These are phyloP conservation scores for Vombatus ursinus DNA, from an alignment of 2,113 vertebrate species.

Conservation along the genomic window DNA sequence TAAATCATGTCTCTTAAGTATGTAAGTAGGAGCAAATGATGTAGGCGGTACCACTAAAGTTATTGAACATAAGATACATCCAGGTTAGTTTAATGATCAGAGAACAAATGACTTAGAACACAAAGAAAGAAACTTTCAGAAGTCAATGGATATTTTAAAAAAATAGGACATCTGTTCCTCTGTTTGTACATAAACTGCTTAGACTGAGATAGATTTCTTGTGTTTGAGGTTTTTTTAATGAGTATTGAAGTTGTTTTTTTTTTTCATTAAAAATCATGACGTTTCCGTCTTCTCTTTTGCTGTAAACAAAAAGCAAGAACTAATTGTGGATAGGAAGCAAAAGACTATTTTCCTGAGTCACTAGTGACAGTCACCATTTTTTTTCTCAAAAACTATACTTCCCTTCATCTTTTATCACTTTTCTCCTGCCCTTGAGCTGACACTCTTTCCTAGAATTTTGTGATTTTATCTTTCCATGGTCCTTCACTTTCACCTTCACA, in stretches of 20 bases:
- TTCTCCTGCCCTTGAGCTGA: neutral
- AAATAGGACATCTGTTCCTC: neutral
- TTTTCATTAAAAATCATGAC: neutral
- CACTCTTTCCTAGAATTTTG: neutral
- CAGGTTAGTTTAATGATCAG: rapidly evolving
- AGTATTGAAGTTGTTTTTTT: neutral
- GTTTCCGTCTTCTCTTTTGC: neutral
- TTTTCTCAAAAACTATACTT: neutral
- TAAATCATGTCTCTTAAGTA: neutral
- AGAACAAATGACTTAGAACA: neutral
- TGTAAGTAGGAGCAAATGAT: rapidly evolving
- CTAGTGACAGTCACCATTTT: neutral
- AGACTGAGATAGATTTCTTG: neutral
- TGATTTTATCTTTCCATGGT: neutral
- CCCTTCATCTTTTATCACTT: too few species aligned
- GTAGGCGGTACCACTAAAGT: rapidly evolving
- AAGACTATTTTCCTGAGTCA: neutral
- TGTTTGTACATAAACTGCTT: neutral
- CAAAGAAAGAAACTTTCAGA: neutral
- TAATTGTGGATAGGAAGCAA: neutral
- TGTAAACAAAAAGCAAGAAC: neutral
- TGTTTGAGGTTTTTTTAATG: neutral
- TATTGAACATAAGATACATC: neutral
- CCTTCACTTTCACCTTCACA: neutral
- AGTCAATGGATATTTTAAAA: neutral